Percentiles rank a stretch among this genome's conserved stretches.
These are phyloP conservation scores for Chymomyza procnemis DNA, from an alignment of 2,888 invertebrate genomes.

Conservation along the genomic window DNA sequence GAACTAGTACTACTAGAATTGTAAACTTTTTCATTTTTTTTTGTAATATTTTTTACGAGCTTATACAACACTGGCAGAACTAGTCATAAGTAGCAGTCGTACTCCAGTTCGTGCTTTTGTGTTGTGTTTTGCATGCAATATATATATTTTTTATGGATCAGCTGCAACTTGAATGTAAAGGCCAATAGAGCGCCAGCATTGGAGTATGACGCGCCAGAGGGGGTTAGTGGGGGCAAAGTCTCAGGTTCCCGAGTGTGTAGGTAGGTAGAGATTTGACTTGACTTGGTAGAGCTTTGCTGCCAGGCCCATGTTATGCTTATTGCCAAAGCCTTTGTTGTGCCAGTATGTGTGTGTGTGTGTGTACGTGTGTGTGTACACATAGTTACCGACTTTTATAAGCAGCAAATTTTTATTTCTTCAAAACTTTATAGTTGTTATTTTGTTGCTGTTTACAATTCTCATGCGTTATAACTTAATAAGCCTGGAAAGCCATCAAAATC, in stretches of 20 bases:
- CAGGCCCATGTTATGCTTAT: slow-evolving; percentile 39
- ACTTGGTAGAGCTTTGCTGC: neutral
- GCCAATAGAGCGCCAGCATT: slow-evolving; percentile 30
- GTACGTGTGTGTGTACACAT: slow-evolving; percentile 20
- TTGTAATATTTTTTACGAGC: slow-evolving; percentile 43
- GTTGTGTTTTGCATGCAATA: slow-evolving; percentile 50
- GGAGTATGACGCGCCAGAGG: neutral
- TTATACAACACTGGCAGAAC: slow-evolving; percentile 32
- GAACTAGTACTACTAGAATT: neutral
- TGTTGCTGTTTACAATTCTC: slow-evolving; percentile 47
- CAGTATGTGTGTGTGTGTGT: slow-evolving; percentile 17
- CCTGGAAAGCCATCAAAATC: slow-evolving; percentile 33
- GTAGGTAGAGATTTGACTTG: slow-evolving; percentile 28
- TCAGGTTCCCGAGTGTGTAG: neutral
- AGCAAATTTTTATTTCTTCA: slow-evolving; percentile 62
- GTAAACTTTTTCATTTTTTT: slow-evolving; percentile 11
- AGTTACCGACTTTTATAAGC: slow-evolving; percentile 59
- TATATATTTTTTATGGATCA: slow-evolving; percentile 70
- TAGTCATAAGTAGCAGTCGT: slow-evolving; percentile 44
- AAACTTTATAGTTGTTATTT: slow-evolving; percentile 27
- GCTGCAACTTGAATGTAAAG: slow-evolving; percentile 67
- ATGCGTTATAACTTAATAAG: slow-evolving; percentile 72
- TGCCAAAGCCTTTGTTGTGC: slow-evolving; percentile 61
- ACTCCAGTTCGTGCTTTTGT: slow-evolving; percentile 40
- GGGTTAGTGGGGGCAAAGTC: slow-evolving; percentile 2